Conservation (phyloP, 2,888 invertebrate species). For the Metalampra italica region DNA sequence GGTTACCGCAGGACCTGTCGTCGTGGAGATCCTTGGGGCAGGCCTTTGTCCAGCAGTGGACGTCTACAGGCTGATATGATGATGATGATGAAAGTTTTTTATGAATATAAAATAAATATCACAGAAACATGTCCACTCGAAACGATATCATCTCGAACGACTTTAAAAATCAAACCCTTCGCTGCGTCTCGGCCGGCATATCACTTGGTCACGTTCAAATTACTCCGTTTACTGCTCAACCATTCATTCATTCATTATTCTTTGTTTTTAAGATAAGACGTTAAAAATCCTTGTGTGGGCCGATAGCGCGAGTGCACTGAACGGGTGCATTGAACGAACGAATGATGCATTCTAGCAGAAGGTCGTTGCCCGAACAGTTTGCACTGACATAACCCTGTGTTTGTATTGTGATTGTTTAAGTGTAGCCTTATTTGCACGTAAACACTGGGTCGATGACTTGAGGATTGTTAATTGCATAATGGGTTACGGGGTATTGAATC, state of each 20-base stretch:
- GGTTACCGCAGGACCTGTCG: too few relatives aligned
- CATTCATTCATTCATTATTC: conserved; percentile 36
- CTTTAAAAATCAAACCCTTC: not conserved
- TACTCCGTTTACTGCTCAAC: not conserved
- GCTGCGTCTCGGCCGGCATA: not conserved
- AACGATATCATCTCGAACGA: not conserved
- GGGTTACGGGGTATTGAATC: not conserved
- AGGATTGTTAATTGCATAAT: not conserved
- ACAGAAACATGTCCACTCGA: not conserved
- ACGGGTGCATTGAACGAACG: conserved; percentile 64
- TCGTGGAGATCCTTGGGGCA: too few relatives aligned
- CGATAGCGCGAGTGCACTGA: conserved; percentile 53
- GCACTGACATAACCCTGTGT: conserved; percentile 60
- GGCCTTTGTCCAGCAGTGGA: too few relatives aligned
- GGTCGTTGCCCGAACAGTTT: conserved; percentile 67
- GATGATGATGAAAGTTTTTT: too few relatives aligned
- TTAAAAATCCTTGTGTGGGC: conserved; percentile 49
- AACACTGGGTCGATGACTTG: not conserved
- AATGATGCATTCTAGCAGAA: conserved; percentile 66
- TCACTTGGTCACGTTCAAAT: not conserved
- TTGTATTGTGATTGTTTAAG: conserved; percentile 45
- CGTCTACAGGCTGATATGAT: too few relatives aligned
- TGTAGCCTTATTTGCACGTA: not conserved
- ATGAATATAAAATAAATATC: not conserved
- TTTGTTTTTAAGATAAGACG: conserved; percentile 40